Conservation (phyloP, 2,888 invertebrate genomes). For the Liopterus haemorrhoidalis region DNA sequence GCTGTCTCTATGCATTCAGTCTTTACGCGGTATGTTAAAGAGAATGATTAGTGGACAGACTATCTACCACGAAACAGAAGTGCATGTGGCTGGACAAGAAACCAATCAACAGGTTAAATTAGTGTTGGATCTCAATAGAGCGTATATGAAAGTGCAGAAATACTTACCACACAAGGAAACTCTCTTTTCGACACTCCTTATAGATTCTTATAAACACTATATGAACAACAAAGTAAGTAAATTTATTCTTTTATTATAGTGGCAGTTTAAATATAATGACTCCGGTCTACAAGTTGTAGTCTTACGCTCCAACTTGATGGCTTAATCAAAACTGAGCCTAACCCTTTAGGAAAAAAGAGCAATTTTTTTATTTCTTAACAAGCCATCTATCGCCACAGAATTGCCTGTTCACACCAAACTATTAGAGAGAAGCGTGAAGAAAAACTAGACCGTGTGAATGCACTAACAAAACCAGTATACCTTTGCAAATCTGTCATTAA, state of each 20-base stretch:
- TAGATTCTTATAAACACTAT: slow-evolving; percentile 65
- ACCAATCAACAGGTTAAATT: slow-evolving; percentile 44
- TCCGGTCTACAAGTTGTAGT: too few relatives aligned
- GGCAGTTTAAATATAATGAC: slow-evolving; percentile 4
- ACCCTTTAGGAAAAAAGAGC: too few relatives aligned
- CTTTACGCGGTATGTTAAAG: slow-evolving; percentile 59
- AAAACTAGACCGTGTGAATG: too few relatives aligned
- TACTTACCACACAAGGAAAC: slow-evolving; percentile 54
- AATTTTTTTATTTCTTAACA: too few relatives aligned
- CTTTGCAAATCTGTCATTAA: slow-evolving; percentile 19
- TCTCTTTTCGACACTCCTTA: slow-evolving; percentile 58
- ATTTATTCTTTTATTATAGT: slow-evolving; percentile 17
- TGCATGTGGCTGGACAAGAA: slow-evolving; percentile 30
- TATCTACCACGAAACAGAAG: slow-evolving; percentile 9
- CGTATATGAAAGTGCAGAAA: slow-evolving; percentile 64
- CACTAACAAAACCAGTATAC: too few relatives aligned
- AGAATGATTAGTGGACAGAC: slow-evolving; percentile 39
- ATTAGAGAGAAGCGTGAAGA: too few relatives aligned
- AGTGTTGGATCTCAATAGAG: slow-evolving; percentile 57
- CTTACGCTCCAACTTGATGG: too few relatives aligned
- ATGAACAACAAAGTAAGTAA: slow-evolving; percentile 51
- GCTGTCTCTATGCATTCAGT: slow-evolving; percentile 64
- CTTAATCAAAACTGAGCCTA: too few relatives aligned
- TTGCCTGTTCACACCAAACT: too few relatives aligned
- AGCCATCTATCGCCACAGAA: too few relatives aligned